Evolutionary conservation across 2,113 vertebrate species (phyloP).

Genomic region (Quiscalus mexicanus): DNA sequence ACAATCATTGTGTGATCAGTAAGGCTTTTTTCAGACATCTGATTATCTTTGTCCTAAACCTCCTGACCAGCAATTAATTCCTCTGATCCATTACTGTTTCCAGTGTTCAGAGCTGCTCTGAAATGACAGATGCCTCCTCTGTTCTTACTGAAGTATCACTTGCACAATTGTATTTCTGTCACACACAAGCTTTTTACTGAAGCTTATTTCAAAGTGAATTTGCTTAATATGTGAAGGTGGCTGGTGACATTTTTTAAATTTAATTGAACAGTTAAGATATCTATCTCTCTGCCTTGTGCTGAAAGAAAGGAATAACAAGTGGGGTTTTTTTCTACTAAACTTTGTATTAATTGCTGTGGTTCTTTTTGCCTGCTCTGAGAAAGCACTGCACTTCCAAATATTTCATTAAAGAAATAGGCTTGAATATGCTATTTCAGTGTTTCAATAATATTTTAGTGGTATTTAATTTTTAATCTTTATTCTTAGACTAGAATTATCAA

Average conservation of each 20-base stretch:
- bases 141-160: not conserved
- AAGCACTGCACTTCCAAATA: not conserved
- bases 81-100: not conserved
- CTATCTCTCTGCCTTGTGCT: not conserved
- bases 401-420: not conserved
- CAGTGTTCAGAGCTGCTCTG: not conserved
- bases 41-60: not conserved
- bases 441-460: not conserved
- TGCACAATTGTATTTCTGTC: not conserved
- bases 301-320: not conserved
- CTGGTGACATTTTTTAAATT: not conserved
- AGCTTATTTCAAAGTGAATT: not conserved
- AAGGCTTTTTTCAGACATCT: not conserved
- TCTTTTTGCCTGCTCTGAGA: not conserved
- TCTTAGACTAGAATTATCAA: not conserved
- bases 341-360: not conserved
- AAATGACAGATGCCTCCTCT: not conserved
- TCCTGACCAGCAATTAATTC: slow-evolving; percentile 18
- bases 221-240: not conserved
- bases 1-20: not conserved
- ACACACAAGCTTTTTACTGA: not conserved
- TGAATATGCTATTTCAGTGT: not conserved
- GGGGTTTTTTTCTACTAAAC: not conserved
- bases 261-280: not conserved
- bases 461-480: not conserved